Base-by-base conservation (phyloP, 1,140 invertebrate genomes). In the Bombyx mandarina region DNA sequence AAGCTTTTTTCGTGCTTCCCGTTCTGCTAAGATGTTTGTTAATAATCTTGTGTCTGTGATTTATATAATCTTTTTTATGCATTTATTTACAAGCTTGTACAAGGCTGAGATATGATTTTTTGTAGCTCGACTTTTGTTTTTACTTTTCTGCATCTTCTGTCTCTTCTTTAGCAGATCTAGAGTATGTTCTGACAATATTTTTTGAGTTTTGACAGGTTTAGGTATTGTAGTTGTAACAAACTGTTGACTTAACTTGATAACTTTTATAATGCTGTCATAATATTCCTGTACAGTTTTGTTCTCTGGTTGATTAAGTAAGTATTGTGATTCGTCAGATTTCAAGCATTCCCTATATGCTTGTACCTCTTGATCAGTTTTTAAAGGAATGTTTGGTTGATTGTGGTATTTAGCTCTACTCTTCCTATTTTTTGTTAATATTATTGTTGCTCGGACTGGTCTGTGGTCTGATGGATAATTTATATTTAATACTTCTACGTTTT, bases 11-110 rank as follows among this genome's bases (percentile, higher is more conserved):
- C n/a, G n/a, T n/a, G n/a, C n/a, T n/a, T n/a, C n/a, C n/a, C n/a
- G n/a, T n/a, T n/a, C n/a, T n/a, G n/a, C n/a, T n/a, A n/a, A n/a
- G n/a, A n/a, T n/a, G n/a, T n/a, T n/a, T n/a, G n/a, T n/a, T n/a
- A n/a, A n/a, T n/a, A n/a, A n/a, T n/a, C n/a, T n/a, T n/a, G n/a
- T n/a, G n/a, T n/a, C n/a, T n/a, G n/a, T n/a, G n/a, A n/a, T n/a
- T n/a, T n/a, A n/a, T n/a, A n/a, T n/a, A n/a, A n/a, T n/a, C n/a
- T 48, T 48, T 9, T 48, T 48, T 48, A 48, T 48, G 9, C 9
- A 48, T 48, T 48, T 48, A 10, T 48, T 48, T 5, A 48, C 47
- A 48, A 48, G 47, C 47, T 48, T 48, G 47, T 48, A 48, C 5
- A 48, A 18, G 5, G 47, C 5, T 10, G 47, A 48, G 9, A 50